Percentiles rank a stretch among this genome's conserved stretches.
Evolutionary conservation across 2,888 invertebrate species (phyloP).

Genomic region (Crematogaster levior): DNA sequence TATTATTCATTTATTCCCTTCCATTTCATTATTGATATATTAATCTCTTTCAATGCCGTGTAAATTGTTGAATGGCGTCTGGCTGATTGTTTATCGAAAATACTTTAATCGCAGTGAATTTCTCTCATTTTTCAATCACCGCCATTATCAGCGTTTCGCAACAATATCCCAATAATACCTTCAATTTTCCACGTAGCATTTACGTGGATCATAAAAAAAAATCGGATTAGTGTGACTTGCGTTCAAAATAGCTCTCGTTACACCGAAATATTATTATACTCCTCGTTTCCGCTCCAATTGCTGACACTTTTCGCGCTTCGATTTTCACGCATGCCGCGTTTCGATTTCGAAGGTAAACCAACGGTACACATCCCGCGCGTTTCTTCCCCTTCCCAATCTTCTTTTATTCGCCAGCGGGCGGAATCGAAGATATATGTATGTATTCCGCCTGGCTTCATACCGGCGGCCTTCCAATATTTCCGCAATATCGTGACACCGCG

Average conservation of each 20-base stretch:
- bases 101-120: constrained; percentile 3
- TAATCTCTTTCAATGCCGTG: background rate
- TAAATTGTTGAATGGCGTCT: background rate
- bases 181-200: constrained; percentile 7
- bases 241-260: constrained; percentile 29
- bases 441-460: constrained; percentile 35
- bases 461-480: constrained; percentile 48
- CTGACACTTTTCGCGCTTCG: constrained; percentile 28
- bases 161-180: background rate
- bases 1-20: background rate
- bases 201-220: background rate
- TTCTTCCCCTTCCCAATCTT: constrained; percentile 9
- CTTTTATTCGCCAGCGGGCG: constrained; percentile 37
- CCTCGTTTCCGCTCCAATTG: constrained; percentile 39
- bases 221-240: background rate
- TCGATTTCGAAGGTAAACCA: constrained; percentile 49
- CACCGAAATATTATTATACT: constrained; percentile 30
- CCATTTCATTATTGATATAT: background rate
- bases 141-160: background rate
- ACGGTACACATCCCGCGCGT: background rate
- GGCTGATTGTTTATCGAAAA: constrained; percentile 18
- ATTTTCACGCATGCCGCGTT: constrained; percentile 42
- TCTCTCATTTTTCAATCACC: background rate
- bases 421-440: constrained; percentile 43
- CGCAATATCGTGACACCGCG: constrained; percentile 44